Conservation (phyloP, 2,888 invertebrate species). For the Agrilus cyanescens region DNA sequence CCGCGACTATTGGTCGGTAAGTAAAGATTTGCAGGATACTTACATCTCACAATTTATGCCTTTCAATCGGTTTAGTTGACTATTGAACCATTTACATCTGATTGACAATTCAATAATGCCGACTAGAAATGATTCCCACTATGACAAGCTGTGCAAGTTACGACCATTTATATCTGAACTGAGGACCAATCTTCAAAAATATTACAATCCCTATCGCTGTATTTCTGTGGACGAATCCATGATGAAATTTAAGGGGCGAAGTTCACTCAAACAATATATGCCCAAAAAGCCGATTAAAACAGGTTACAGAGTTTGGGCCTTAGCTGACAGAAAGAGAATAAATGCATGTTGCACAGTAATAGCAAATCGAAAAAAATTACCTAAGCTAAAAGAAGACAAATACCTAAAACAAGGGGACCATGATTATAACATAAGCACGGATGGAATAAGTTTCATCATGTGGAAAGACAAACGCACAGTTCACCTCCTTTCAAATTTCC, state of each 20-base stretch:
- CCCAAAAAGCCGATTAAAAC: constrained; percentile 4
- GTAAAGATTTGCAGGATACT: neutral
- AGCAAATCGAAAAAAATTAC: constrained; percentile 5
- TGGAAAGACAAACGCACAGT: constrained; percentile 6
- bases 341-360: constrained; percentile 1
- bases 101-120: constrained; percentile 2
- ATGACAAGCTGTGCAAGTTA: constrained; percentile 1
- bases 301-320: no score
- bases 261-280: constrained; percentile 4
- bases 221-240: constrained; percentile 5
- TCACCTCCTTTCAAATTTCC: constrained; percentile 5
- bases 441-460: constrained; percentile 2
- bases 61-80: constrained; percentile 3
- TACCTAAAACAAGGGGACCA: constrained; percentile 8
- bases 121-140: neutral
- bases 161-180: constrained; percentile 3
- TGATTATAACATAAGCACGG: constrained; percentile 9
- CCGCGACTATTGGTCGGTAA: constrained; percentile 1
- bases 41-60: constrained; percentile 1
- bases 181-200: constrained; percentile 4
- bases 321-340: no score
- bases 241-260: constrained; percentile 4
- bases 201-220: constrained; percentile 1
- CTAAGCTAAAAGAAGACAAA: constrained; percentile 7
- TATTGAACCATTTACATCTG: neutral